Base-by-base conservation (phyloP, 2,113 vertebrate species). In the Chionomys nivalis region DNA sequence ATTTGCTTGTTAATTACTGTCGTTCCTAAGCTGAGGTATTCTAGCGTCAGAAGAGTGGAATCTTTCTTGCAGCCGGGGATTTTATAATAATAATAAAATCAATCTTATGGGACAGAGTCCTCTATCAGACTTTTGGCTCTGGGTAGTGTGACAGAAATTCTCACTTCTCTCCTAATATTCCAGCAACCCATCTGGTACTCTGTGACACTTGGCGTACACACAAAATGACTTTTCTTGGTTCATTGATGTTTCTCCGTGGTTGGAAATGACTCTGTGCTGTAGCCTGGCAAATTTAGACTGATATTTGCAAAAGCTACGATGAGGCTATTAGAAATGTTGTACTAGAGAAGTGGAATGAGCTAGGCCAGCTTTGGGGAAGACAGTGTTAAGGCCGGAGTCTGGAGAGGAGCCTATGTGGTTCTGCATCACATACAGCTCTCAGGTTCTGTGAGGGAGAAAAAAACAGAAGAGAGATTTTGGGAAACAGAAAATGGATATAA, bases 201-300 rank as follows among this genome's bases (percentile, higher is more conserved):
- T 73, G 86, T 96, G 89, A 93, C 91, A 96, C 91, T 70, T 65
- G 93, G 82, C 55, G 66, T 61, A 87, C 42, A 83, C 7, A 28
- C 0, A 28, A 79, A 96, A 95, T 94, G 94, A 93, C 39, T 91
- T 97, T 97, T 89, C 83, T 94, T 94, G 79, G 86, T 93, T 97
- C 78, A 47, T 13, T 97, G 95, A 89, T 93, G 83, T 94, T 96
- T 95, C 78, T 93, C 39, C 21, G 21, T 86, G 85, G 95, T 89
- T 90, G 95, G 90, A 97, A 97, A 91, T 79, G 70, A 89, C 49
- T 96, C 14, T 85, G 0, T 87, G 31, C 82, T 95, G 31, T 94
- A 81, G 73, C 78, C 92, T 96, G 75, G 73, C 63, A 96, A 91
- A 95, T 97, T 90, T 83, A 95, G 78, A 96, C 70, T 88, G 78